Base-by-base conservation (phyloP, 2,888 invertebrate species). In the Trachelus iudaicus region DNA sequence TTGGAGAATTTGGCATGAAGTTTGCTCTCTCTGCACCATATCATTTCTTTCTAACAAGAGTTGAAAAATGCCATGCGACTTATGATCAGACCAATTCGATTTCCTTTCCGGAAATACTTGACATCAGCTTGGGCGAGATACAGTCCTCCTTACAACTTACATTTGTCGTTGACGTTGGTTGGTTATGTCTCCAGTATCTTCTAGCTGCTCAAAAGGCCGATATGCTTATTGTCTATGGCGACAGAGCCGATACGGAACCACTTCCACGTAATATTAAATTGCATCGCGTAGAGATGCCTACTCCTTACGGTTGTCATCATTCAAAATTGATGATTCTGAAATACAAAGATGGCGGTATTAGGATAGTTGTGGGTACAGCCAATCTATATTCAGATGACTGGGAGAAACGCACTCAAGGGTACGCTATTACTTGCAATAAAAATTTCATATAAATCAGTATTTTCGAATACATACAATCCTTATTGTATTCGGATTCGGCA, bases 331-430 rank as follows among this genome's bases (percentile, higher is more conserved):
- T 97, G 93, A 90, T 99, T 0, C 93, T 98, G 0, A 94, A 95
- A 75, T 98, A 98, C 87, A 95, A 94, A 81, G 96, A 98, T 86
- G 94, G 95, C 0, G 96, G 97, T 0, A 92, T 98, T 76, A 93
- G 98, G 15, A 95, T 99, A 11, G 95, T 98, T 0, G 94, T 99
- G 56, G 97, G 97, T 0, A 98, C 98, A 0, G 98, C 98, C 0
- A 99, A 99, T 92, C 93, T 99, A 4, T 96, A 98, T 84, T 93
- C 95, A 34, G 95, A 96, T 82, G 99, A 99, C 91, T 99, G 99
- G 99, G 95, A 96, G 87, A 96, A 98, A 90, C 95, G 98, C 85
- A 97, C 98, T 0, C 98, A 99, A 92, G 98, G 98, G 94, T 96
- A 90, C 91, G 78, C 76, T 69, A 33, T 69, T 73, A 35, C 73